Conservation (phyloP, 2,888 invertebrate genomes). For the Julus scanicus region DNA sequence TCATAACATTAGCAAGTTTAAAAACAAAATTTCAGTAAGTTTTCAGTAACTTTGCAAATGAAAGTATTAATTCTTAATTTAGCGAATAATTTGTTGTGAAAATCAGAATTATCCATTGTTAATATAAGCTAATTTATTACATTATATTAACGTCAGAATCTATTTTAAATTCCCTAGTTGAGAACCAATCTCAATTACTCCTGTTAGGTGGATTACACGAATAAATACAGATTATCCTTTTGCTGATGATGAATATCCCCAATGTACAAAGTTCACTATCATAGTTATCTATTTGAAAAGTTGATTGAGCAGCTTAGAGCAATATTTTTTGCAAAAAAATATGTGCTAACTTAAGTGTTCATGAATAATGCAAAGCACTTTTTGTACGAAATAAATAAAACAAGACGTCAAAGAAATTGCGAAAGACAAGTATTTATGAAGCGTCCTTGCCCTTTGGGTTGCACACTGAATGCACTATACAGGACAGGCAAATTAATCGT, state of each 20-base stretch:
- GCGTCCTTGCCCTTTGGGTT: background rate
- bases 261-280: background rate
- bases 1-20: no score
- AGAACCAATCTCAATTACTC: background rate
- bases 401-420: background rate
- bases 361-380: background rate
- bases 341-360: background rate
- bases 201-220: background rate
- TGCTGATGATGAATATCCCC: background rate
- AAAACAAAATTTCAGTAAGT: no score
- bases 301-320: background rate
- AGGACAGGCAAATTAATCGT: background rate
- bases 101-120: no score
- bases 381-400: background rate
- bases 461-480: background rate
- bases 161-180: background rate
- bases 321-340: background rate
- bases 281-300: background rate
- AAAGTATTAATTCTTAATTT: no score
- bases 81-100: no score
- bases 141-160: background rate
- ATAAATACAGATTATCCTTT: slow-evolving; percentile 6
- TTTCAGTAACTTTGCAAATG: no score
- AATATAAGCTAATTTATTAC: no score
- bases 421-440: background rate